Evolutionary conservation across 2,888 invertebrate genomes (phyloP), one percentile per base, ranked within the genome.

Genomic region (Apotomis capreana): DNA sequence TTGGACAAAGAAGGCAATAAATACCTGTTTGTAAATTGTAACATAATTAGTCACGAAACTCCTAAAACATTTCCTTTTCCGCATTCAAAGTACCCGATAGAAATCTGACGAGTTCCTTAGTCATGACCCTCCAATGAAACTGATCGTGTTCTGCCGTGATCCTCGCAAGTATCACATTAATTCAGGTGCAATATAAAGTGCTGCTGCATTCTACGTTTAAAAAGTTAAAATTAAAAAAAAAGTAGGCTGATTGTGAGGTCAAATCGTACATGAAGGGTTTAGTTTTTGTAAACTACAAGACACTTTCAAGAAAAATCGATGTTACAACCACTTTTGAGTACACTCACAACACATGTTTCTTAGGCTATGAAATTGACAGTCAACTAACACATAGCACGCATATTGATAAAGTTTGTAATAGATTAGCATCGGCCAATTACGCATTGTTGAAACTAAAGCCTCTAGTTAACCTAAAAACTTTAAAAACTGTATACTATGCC

Each of bases 21-120:
- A 55, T 26, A 55, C 54, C 26, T 55, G 15, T 15, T 52, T 52
- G 4, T 36, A 52, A 37, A 63, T 40, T 63, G 9, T 51, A 63
- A 52, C 63, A 40, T 65, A 70, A 60, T 65, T 60, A 65, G 65
- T 70, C 59, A 65, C 65, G 70, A 59, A 65, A 59, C 57, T 65
- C 60, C 51, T 13, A 36, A 36, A 70, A 51, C 65, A 70, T 65
- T 70, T 65, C 60, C 65, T 58, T 51, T 65, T 54, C 46, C 36
- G 59, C 26, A 54, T 46, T 64, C 37, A 46, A 70, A 15, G 59
- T 64, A 64, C 52, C 36, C 46, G 59, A 54, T 64, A 59, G 40
- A 44, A 49, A 63, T 63, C 49, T 5, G 36, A 51, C 36, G 36
- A 51, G 51, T 62, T 51, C 2, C 49, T 61, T 51, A 37, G 6